These are phyloP conservation scores for Beaufortia kweichowensis DNA, from an alignment of 2,113 vertebrate genomes.

Conservation along the genomic window DNA sequence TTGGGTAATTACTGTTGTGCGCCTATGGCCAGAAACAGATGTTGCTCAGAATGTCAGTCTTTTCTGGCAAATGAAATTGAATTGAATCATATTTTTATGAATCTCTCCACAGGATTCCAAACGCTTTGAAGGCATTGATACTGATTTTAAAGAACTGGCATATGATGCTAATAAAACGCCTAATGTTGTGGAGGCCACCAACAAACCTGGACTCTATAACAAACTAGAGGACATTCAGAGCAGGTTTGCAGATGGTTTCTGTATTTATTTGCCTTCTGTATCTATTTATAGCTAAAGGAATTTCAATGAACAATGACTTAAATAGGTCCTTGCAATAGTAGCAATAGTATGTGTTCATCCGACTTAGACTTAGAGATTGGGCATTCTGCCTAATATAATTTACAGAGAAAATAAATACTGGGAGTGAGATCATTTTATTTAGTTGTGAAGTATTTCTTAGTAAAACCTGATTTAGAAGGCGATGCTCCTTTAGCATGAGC, in stretches of 20 bases:
- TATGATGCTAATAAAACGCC: slow-evolving; percentile 79
- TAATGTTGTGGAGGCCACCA: slow-evolving; percentile 89
- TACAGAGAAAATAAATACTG: no score
- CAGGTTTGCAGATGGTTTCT: slow-evolving; percentile 73
- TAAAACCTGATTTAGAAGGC: not conserved
- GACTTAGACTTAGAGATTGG: no score
- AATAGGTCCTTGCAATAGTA: no score
- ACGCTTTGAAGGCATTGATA: slow-evolving; percentile 87
- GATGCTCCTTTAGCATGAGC: not conserved
- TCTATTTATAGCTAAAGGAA: not conserved
- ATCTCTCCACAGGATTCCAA: slow-evolving; percentile 81
- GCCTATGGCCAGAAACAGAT: slow-evolving; percentile 58
- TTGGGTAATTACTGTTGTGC: slow-evolving; percentile 56
- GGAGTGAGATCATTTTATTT: no score
- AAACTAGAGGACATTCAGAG: slow-evolving; percentile 89
- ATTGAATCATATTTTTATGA: slow-evolving; percentile 50
- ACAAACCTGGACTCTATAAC: slow-evolving; percentile 81
- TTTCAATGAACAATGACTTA: no score
- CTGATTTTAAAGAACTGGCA: slow-evolving; percentile 87
- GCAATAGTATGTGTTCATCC: no score
- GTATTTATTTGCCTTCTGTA: not conserved
- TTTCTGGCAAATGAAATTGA: slow-evolving; percentile 50
- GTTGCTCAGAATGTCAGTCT: slow-evolving; percentile 59
- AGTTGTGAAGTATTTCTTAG: not conserved
- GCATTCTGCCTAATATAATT: no score